Base-by-base conservation (phyloP, 1,140 invertebrate genomes). In the Drosophila triauraria region DNA sequence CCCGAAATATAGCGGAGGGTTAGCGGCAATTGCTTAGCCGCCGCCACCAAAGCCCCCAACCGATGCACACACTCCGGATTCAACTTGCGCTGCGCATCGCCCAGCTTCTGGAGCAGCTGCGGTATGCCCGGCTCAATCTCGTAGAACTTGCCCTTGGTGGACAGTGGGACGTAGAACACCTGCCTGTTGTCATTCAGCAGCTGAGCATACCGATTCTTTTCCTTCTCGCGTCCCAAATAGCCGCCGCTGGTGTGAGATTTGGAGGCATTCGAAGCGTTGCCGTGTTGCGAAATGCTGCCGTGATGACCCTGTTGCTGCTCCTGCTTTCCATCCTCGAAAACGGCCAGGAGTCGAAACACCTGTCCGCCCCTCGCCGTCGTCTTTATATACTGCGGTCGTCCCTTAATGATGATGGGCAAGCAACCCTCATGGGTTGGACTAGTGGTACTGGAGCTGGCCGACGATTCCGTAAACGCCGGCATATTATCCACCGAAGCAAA, bases 1-100 rank as follows among this genome's bases (percentile, higher is more conserved):
- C 92, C 92, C 7, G 92, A 90, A 4, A 93, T 92, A 43, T 90
- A 93, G n/a, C 83, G 83, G 43, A 93, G 50, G 20, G 80, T 92
- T 9, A 93, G 30, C 5, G 92, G 92, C 42, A 93, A 64, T 46
- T 85, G 84, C 27, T 84, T 91, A 7, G 86, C 62, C 13, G 84
- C 83, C 0, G 80, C 63, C 40, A 93, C 77, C 43, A 92, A 53
- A 3, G 79, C 79, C 1, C 87, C 90, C 51, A 93, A 69, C 7
- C 92, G 78, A 86, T 93, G 85, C 27, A 93, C 92, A 78, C 92
- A 93, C 67, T 93, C 92, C n/a, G 92, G 78, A 88, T 93, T 93
- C 9, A 92, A 53, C 56, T 93, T 91, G 25, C 84, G 86, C 40
- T 91, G 75, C 7, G 72, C 50, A 35, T 91, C 81, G 15, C 80